phyloP scores from a whole-genome alignment of 2,113 vertebrate species.

The Phrynosoma platyrhinos region DNA sequence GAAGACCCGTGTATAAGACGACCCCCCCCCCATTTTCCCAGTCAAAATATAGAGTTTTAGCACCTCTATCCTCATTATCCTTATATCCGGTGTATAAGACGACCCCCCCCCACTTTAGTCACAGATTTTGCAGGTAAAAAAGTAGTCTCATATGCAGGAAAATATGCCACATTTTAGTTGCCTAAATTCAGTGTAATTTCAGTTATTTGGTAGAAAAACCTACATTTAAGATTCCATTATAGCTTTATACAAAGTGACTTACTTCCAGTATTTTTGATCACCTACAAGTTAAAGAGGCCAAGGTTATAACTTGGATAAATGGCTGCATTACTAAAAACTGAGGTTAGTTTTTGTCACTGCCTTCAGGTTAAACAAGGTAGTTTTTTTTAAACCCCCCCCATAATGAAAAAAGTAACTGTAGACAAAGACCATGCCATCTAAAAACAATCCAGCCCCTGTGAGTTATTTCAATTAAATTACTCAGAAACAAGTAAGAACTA shows the following conservation, averaged over 20 bases:
- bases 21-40: no score
- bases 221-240: not conserved
- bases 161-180: not conserved
- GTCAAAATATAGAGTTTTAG: no score
- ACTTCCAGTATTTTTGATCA: not conserved
- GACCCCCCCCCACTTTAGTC: no score
- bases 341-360: constrained; percentile 30
- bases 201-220: not conserved
- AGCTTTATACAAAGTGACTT: not conserved
- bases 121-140: no score
- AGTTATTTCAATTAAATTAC: constrained; percentile 67
- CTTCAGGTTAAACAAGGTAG: constrained; percentile 28
- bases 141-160: no score
- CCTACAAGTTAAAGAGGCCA: not conserved
- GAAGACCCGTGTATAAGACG: no score
- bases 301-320: constrained; percentile 25
- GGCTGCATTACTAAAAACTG: not conserved
- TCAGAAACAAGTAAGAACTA: constrained; percentile 59
- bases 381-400: constrained; percentile 20
- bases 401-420: not conserved
- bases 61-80: no score
- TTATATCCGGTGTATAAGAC: no score
- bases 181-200: not conserved
- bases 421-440: constrained; percentile 12
- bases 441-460: constrained; percentile 35